These are phyloP conservation scores for Nomada ferruginata DNA, from an alignment of 2,888 invertebrate species.

Conservation along the genomic window DNA sequence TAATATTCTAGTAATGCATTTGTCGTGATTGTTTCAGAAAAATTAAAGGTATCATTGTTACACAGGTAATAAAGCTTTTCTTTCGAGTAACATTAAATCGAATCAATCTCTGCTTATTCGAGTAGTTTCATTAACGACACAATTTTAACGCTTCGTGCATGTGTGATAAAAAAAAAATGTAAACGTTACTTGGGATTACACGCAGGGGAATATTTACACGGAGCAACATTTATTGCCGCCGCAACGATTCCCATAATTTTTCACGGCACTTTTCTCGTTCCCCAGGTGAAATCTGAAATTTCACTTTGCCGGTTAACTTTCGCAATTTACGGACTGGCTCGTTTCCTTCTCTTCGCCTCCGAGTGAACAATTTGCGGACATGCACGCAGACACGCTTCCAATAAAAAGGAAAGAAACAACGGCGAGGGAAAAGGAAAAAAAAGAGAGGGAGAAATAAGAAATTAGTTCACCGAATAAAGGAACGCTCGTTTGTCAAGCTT, in stretches of 20 bases:
- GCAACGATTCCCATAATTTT: conserved; percentile 22
- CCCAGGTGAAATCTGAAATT: conserved; percentile 32
- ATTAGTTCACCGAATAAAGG: conserved; percentile 31
- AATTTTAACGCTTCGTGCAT: not conserved
- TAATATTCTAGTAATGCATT: too few relatives aligned
- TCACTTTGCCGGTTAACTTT: conserved; percentile 44
- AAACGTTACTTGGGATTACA: not conserved
- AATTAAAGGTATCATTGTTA: too few relatives aligned
- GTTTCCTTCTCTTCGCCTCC: conserved; percentile 12
- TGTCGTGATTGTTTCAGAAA: too few relatives aligned
- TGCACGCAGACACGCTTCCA: conserved; percentile 24
- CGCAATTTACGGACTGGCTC: conserved; percentile 34
- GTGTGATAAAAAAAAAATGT: not conserved
- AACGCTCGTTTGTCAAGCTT: conserved; percentile 48
- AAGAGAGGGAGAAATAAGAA: not conserved
- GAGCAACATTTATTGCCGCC: conserved; percentile 1
- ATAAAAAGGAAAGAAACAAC: conserved; percentile 2
- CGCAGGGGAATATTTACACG: not conserved
- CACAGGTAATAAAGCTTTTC: too few relatives aligned
- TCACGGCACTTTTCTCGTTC: conserved; percentile 4
- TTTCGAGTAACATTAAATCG: too few relatives aligned
- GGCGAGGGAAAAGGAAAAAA: not conserved
- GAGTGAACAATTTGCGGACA: conserved; percentile 18
- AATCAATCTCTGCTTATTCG: too few relatives aligned
- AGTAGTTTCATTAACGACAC: not conserved